Base-by-base conservation (phyloP, 2,797 vertebrate genomes). In the Aulostomus chinensis region DNA sequence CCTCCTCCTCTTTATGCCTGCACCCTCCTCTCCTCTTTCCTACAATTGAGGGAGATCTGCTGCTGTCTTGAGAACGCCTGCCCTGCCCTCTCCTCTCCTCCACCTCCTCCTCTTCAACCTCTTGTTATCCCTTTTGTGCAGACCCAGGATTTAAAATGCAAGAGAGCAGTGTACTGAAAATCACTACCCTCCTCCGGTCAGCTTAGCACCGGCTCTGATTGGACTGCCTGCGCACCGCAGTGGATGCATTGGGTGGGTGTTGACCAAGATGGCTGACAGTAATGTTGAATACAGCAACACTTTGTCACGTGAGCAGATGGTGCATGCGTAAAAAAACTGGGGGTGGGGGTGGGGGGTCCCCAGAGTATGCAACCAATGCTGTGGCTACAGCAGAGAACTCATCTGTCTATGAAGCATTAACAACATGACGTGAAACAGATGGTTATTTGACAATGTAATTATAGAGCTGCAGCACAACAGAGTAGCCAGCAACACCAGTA, bases 191-290 rank as follows among this genome's bases (percentile, higher is more conserved):
- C 76, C 72, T 77, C 85, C 66, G 49, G 69, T 71, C 83, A 25
- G 87, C 79, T 50, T 58, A 86, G 80, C 75, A 51, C 66, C 54
- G 66, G 83, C 60, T 87, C 61, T 49, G 88, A 84, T 54, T 81
- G 88, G 91, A 86, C 90, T 88, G 91, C 87, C 63, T 78, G 88
- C 79, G 90, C 87, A 45, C 85, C 61, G 91, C 90, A 90, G 92
- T 87, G 88, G 89, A 92, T 84, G 84, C 91, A 90, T 91, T 89
- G 91, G 93, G 92, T 93, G 96, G 95, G 95, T 96, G 95, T 91
- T 73, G 92, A 94, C 95, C 95, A 99, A 99, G 93, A 99, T 99
- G 97, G 97, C 96, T 89, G 94, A 92, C 89, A 86, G 93, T 89
- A 92, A 92, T 91, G 88, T 91, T 86, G 88, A 86, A 81, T 81